A percentile compares a stretch with the other conserved stretches of the same genome.
These are phyloP conservation scores for Tamias sibiricus DNA, from an alignment of 2,113 vertebrate genomes.

Conservation along the genomic window DNA sequence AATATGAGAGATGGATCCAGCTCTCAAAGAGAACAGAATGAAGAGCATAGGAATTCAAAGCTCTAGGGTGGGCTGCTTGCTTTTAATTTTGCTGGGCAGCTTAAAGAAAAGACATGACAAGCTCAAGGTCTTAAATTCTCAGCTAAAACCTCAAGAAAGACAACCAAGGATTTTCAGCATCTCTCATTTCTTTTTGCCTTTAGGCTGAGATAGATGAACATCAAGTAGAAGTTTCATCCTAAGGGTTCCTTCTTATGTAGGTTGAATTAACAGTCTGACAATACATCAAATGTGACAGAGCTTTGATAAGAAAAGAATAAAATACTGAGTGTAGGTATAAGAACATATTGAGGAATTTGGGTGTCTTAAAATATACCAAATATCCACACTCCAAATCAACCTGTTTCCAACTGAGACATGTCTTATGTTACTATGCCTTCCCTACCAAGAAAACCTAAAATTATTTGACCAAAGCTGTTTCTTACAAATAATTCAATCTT, in stretches of 20 bases:
- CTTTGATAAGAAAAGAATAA: slow-evolving; percentile 64
- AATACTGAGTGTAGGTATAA: neutral
- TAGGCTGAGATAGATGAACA: slow-evolving; percentile 64
- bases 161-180: slow-evolving; percentile 49
- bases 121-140: slow-evolving; percentile 47
- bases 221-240: slow-evolving; percentile 47
- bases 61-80: neutral
- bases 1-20: neutral
- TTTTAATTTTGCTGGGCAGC: slow-evolving; percentile 48
- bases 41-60: neutral
- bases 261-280: slow-evolving; percentile 62
- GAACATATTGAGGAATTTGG: neutral
- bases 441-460: neutral
- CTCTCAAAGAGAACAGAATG: slow-evolving; percentile 13
- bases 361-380: slow-evolving; percentile 53
- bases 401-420: neutral
- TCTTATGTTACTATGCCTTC: neutral
- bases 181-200: slow-evolving; percentile 55
- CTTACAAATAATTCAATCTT: neutral
- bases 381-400: neutral
- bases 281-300: slow-evolving; percentile 59
- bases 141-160: slow-evolving; percentile 50
- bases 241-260: slow-evolving; percentile 56
- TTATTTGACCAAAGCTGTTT: slow-evolving; percentile 26
- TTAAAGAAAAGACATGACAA: slow-evolving; percentile 47